phyloP scores from a whole-genome alignment of 2,888 invertebrate species.

The Drosophila barbarae region DNA sequence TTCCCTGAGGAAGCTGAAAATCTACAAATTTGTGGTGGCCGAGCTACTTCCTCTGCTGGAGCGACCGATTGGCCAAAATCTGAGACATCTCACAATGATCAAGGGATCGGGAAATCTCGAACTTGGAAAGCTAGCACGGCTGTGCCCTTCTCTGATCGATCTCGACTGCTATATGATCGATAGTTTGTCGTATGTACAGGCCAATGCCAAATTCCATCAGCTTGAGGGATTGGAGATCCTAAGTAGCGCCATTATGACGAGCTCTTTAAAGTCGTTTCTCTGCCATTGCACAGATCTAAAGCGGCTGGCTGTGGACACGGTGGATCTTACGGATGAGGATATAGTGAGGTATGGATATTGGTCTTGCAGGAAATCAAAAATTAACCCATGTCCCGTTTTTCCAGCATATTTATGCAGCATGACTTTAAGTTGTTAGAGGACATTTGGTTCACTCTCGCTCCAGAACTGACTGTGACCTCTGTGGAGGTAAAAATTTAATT shows the following conservation, averaged over 20 bases:
- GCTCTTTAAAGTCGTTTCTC: constrained; percentile 82
- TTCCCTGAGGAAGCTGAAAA: constrained; percentile 82
- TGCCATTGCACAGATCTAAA: constrained; percentile 83
- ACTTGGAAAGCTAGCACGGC: constrained; percentile 82
- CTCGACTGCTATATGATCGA: constrained; percentile 86
- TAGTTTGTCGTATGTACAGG: constrained; percentile 81
- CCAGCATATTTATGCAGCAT: constrained; percentile 84
- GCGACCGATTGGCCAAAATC: constrained; percentile 81
- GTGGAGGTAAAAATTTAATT: constrained; percentile 80
- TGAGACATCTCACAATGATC: constrained; percentile 82
- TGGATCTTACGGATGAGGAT: constrained; percentile 85
- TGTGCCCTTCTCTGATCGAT: constrained; percentile 83
- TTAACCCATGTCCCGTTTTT: constrained; percentile 49
- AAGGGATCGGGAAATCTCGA: constrained; percentile 82
- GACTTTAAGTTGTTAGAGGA: constrained; percentile 84
- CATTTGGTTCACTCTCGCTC: constrained; percentile 86
- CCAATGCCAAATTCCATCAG: constrained; percentile 82
- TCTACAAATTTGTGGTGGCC: constrained; percentile 83
- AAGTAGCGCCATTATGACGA: constrained; percentile 83
- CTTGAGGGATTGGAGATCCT: constrained; percentile 85
- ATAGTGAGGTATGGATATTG: constrained; percentile 81
- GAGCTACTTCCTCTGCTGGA: constrained; percentile 83
- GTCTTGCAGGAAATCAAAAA: not conserved
- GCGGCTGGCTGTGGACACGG: constrained; percentile 84
- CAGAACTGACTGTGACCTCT: constrained; percentile 83